These are phyloP conservation scores for Agrochola circellaris DNA, from an alignment of 2,888 invertebrate genomes.

Conservation along the genomic window DNA sequence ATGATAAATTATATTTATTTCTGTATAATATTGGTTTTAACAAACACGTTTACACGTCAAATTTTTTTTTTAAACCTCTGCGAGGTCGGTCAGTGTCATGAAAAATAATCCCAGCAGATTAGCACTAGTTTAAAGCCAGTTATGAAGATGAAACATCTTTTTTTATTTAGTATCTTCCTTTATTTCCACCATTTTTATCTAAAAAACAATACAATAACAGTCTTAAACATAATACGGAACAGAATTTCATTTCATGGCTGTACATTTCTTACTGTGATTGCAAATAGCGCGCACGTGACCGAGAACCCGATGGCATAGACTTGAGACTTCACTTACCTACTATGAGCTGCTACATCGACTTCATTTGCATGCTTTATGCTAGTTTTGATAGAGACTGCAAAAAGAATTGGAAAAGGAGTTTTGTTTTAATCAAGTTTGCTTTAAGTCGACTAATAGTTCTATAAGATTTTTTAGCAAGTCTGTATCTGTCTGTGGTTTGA, in stretches of 20 bases:
- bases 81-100: neutral
- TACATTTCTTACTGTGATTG: slow-evolving; percentile 64
- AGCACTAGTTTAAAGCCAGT: too few species aligned
- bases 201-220: slow-evolving; percentile 11
- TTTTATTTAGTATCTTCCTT: neutral
- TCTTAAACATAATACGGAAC: slow-evolving; percentile 4
- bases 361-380: slow-evolving; percentile 58
- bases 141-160: neutral
- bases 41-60: too few species aligned
- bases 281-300: slow-evolving; percentile 64
- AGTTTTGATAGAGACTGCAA: slow-evolving; percentile 18
- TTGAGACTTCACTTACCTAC: slow-evolving; percentile 26
- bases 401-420: neutral
- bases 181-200: neutral
- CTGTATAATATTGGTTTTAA: neutral
- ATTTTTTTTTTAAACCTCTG: too few species aligned
- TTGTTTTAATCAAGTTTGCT: slow-evolving; percentile 28
- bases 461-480: neutral
- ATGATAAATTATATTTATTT: neutral
- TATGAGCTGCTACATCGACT: slow-evolving; percentile 41
- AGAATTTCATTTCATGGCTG: slow-evolving; percentile 53
- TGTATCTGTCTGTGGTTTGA: too few species aligned
- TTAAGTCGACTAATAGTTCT: neutral
- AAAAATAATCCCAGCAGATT: neutral
- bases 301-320: slow-evolving; percentile 54